Evolutionary conservation across 2,113 vertebrate species (phyloP), one percentile per base, ranked within the genome.

Genomic region (Cololabis saira): DNA sequence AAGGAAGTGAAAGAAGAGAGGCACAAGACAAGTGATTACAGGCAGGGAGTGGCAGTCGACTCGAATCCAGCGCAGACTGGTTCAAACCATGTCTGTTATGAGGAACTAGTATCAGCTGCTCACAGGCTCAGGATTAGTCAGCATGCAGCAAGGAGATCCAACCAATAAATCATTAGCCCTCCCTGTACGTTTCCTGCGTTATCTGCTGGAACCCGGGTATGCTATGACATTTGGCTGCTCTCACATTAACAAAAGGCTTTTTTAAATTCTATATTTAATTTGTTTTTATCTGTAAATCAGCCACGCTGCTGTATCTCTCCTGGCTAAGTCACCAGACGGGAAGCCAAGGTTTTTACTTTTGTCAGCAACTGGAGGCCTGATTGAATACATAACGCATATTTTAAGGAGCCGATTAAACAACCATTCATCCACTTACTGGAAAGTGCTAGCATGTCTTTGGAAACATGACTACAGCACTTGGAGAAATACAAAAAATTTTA

Each of bases 11-110:
- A 22, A 40, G 0, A 7, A 10, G 19, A 80, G 67, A 71, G 40
- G 52, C 14, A 17, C 19, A 45, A 33, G 52, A 69, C 79, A 47
- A 61, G 57, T 67, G 79, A 74, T 67, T 59, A 67, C 65, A 60
- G 43, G 27, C 54, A 63, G 84, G 84, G 87, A 86, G 76, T 70
- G 82, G 81, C 68, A 21, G 63, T 24, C 51, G n/a, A 64, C 70
- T 16, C 18, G 21, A 68, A 63, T 88, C 89, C 83, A 74, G 89
- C 1, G 42, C 74, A 85, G 71, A 93, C 91, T 44, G 78, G 87
- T 90, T 90, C 62, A 61, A 61, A 67, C 84, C 52, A 5, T 37
- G 16, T 50, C 78, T 76, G 63, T 21, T 48, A 83, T 68, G 83
- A 83, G 84, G 78, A 87, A 90, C 70, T 67, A 86, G 76, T 67